A percentile compares a stretch with the other conserved stretches of the same genome.
Conservation (phyloP, 2,888 invertebrate genomes). For the Orchesella flavescens region DNA sequence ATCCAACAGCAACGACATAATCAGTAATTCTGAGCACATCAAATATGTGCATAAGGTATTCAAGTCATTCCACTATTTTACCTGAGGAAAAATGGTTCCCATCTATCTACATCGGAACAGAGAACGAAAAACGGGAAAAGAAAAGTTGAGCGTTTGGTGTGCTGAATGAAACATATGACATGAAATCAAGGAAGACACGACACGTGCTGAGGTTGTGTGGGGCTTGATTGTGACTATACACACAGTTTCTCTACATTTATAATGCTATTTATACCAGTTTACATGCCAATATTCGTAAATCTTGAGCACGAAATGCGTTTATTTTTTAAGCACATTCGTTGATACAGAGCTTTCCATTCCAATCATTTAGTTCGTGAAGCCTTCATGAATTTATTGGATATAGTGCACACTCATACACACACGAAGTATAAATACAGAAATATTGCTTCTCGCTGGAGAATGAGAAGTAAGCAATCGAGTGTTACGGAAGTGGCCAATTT, state of each 20-base stretch:
- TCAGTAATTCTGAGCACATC: constrained; percentile 44
- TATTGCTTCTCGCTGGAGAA: not conserved
- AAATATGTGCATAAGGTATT: constrained; percentile 34
- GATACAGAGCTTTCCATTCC: not conserved
- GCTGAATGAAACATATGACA: constrained; percentile 23
- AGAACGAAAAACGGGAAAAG: constrained; percentile 2
- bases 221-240: not conserved
- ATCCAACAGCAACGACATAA: constrained; percentile 1
- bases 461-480: not conserved
- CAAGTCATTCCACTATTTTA: constrained; percentile 26
- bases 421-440: no score
- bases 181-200: constrained; percentile 42
- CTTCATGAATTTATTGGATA: not conserved
- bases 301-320: not conserved
- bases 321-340: not conserved
- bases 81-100: constrained; percentile 34
- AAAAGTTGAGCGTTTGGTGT: not conserved
- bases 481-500: constrained; percentile 51
- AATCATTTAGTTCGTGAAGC: not conserved
- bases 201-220: not conserved
- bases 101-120: constrained; percentile 39
- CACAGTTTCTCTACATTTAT: not conserved
- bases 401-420: no score
- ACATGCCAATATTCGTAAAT: no score
- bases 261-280: not conserved